Percentiles rank a stretch among this genome's conserved stretches.
phyloP scores from a whole-genome alignment of 1,140 invertebrate genomes.

The Ceratoteleas bidentatus region DNA sequence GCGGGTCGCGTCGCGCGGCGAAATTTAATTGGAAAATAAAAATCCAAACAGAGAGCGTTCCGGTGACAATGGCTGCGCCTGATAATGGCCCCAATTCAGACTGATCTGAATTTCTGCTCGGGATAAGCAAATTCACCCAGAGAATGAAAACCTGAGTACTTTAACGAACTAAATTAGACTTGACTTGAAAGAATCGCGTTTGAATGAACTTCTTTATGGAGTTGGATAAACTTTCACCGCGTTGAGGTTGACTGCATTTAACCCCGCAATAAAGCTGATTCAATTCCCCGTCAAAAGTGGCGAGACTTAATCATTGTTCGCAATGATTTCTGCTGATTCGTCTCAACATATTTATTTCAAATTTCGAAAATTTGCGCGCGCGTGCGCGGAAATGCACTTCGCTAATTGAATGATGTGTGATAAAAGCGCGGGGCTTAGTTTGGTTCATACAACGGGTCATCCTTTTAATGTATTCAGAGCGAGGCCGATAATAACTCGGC shows the following conservation, averaged over 20 bases:
- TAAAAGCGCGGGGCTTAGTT: slow-evolving; percentile 13
- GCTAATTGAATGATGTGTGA: slow-evolving; percentile 18
- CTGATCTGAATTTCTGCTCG: no score
- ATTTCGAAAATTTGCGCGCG: not conserved
- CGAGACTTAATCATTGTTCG: slow-evolving; percentile 3
- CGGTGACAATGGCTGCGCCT: no score
- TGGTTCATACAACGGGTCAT: slow-evolving; percentile 7
- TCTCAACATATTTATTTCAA: slow-evolving; percentile 10
- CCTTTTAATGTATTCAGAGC: slow-evolving; percentile 18
- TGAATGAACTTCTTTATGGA: slow-evolving; percentile 27
- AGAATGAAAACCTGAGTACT: slow-evolving; percentile 8
- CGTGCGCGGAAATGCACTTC: not conserved
- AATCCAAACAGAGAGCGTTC: no score
- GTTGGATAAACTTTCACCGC: slow-evolving; percentile 20
- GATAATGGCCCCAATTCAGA: no score
- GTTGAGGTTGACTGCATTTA: slow-evolving; percentile 20
- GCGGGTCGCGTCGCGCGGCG: no score
- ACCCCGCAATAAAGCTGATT: slow-evolving; percentile 15
- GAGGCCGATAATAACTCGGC: slow-evolving; percentile 1
- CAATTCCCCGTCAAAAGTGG: not conserved
- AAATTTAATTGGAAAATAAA: no score
- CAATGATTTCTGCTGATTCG: not conserved
- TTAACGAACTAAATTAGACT: slow-evolving; percentile 25
- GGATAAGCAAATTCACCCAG: not conserved
- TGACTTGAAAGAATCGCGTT: slow-evolving; percentile 17